Evolutionary conservation across 2,113 vertebrate species (phyloP), one percentile per base, ranked within the genome.

Genomic region (Myocastor coypus): DNA sequence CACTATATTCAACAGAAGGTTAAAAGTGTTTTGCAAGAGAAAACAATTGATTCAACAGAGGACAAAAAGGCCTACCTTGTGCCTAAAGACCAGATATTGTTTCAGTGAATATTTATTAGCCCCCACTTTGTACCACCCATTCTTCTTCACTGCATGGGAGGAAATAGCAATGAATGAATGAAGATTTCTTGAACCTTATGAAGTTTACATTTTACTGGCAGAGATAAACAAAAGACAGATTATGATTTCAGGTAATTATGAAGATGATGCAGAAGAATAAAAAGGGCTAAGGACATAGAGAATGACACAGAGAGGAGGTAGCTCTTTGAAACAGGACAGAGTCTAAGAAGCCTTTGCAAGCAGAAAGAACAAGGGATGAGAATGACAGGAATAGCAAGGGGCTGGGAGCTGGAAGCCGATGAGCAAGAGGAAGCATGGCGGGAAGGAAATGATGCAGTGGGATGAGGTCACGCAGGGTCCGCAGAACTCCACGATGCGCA

Each of bases 61-160:
- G 32, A 42, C 55, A 95, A 66, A 94, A 89, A 24, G 50, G 52
- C 30, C 32, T 66, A 34, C 46, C 10, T 59, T 83, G 7, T 68
- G 50, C 37, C 42, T 81, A 94, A 91, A 96, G 17, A 50, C 22
- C 24, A 94, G 55, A 17, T 85, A 40, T 32, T 64, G 32, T 93
- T 88, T 85, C 17, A 26, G n/a, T 32, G 90, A 77, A 94, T 85
- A 64, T n/a, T 85, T 93, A 78, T 91, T 82, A 37, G 17, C 26
- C 17, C 37, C n/a, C 91, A 28, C 26, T 71, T 50, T 10, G 40
- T 55, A 52, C 66, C 92, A 94, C 10, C 24, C 28, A 2, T 81
- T 75, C 42, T 77, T 57, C 40, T 77, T 57, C 17, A 57, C 42
- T 46, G 37, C 84, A 40, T 50, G 37, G 40, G 40, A 77, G 10